These are phyloP conservation scores for Cepaea hortensis DNA, from an alignment of 2,888 invertebrate species.

Conservation along the genomic window DNA sequence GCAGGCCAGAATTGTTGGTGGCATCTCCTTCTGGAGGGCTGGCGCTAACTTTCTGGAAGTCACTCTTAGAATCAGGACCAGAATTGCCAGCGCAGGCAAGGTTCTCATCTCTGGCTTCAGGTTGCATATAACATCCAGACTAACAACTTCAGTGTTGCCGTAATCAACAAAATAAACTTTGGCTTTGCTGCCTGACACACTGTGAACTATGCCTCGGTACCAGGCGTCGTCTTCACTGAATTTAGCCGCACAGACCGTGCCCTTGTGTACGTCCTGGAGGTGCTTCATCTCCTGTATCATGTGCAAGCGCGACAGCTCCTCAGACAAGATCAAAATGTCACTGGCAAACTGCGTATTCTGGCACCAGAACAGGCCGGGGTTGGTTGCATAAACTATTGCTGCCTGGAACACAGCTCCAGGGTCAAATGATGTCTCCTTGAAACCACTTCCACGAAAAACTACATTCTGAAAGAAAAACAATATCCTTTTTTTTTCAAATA, in stretches of 20 bases:
- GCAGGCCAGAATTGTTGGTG: background rate
- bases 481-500: too few relatives aligned
- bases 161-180: slow-evolving; percentile 72
- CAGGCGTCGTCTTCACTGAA: slow-evolving; percentile 65
- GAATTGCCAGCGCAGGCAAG: slow-evolving; percentile 62
- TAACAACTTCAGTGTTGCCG: slow-evolving; percentile 69
- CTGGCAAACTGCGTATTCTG: slow-evolving; percentile 34
- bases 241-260: slow-evolving; percentile 65
- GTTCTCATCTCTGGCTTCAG: slow-evolving; percentile 59
- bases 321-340: slow-evolving; percentile 29
- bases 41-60: background rate
- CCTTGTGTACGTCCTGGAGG: slow-evolving; percentile 48
- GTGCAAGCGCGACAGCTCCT: slow-evolving; percentile 41
- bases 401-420: slow-evolving; percentile 46
- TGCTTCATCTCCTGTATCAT: slow-evolving; percentile 43
- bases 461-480: slow-evolving; percentile 20
- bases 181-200: slow-evolving; percentile 47
- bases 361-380: slow-evolving; percentile 51
- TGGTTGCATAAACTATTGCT: slow-evolving; percentile 45
- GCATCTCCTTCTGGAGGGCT: background rate
- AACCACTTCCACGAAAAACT: background rate
- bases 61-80: background rate
- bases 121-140: slow-evolving; percentile 56
- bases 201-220: slow-evolving; percentile 65
- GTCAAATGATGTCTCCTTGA: slow-evolving; percentile 11